Percentiles rank a stretch among this genome's conserved stretches.
Evolutionary conservation across 1,140 invertebrate species (phyloP).

Genomic region (Drosophila neocordata): DNA sequence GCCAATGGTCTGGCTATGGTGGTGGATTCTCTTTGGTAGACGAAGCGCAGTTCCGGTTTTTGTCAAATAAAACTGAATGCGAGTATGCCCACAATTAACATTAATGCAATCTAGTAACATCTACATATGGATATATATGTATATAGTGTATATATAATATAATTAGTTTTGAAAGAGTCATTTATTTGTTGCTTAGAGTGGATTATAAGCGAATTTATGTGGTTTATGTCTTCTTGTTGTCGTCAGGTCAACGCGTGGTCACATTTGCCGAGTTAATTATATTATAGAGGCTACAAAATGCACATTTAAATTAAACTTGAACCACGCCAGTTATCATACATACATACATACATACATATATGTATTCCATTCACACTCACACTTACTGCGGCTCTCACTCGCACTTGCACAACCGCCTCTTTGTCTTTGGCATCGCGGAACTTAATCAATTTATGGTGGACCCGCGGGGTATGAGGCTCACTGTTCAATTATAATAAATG

Average conservation of each 20-base stretch:
- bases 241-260: constrained; percentile 19
- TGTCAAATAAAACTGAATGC: constrained; percentile 34
- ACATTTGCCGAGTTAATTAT: constrained; percentile 60
- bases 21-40: constrained; percentile 51
- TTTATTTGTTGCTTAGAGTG: constrained; percentile 37
- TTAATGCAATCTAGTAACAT: constrained; percentile 25
- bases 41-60: constrained; percentile 70
- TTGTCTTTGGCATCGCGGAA: constrained; percentile 23
- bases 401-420: constrained; percentile 6
- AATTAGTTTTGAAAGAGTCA: constrained; percentile 63
- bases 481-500: constrained; percentile 66
- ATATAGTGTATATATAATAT: constrained; percentile 41
- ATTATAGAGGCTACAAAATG: constrained; percentile 34
- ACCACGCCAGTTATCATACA: constrained; percentile 15
- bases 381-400: not conserved
- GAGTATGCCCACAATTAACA: constrained; percentile 56
- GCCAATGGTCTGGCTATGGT: constrained; percentile 40
- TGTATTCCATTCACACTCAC: not conserved
- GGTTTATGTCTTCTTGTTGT: not conserved
- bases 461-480: constrained; percentile 27
- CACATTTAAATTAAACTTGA: constrained; percentile 53
- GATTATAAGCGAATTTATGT: constrained; percentile 26
- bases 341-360: not conserved
- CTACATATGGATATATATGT: constrained; percentile 30
- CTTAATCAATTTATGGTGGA: constrained; percentile 67